Base-by-base conservation (phyloP, 2,797 vertebrate genomes). In the Leuciscus waleckii region DNA sequence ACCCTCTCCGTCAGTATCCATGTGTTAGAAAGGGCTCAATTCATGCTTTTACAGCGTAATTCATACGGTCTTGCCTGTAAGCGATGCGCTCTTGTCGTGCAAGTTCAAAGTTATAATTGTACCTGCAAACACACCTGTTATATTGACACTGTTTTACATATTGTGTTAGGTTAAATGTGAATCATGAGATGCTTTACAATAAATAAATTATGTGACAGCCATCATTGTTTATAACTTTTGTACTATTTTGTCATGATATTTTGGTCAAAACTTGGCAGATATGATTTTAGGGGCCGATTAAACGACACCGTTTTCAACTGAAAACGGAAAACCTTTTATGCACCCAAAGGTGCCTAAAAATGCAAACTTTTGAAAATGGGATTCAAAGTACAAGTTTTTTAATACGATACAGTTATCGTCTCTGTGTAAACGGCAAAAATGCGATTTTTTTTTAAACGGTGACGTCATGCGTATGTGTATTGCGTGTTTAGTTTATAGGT, bases 1-100 rank as follows among this genome's bases (percentile, higher is more conserved):
- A 83, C 85, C 32, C 39, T 87, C 79, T 76, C 49, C 17, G 49
- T 76, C 26, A 13, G 69, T 68, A 41, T 37, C 49, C 46, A 83
- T 63, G 71, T 75, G 32, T 67, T 61, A 75, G 21, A 75, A 67
- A 83, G 71, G 58, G 41, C 71, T 37, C 39, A 65, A 83, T 75
- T 83, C 70, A 75, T 67, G 56, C 58, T 37, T 83, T 51, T 65
- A 83, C 58, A 75, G 51, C 7, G 8, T 35, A 32, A 73, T 73
- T 82, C 7, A 58, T 43, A 23, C 14, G 5, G 26, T 5, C 68
- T 56, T 26, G 29, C 41, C 81, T 23, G 14, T 75, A 83, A 41
- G 41, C 14, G 5, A 49, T 75, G 70, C 11, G 70, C 70, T 82
- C 70, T 46, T 75, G 81, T 29, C 41, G 35, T 23, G 56, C 49